Percentiles rank a stretch among this genome's conserved stretches.
Evolutionary conservation across 2,888 invertebrate genomes (phyloP).

Genomic region (Chrysomela aeneicollis): DNA sequence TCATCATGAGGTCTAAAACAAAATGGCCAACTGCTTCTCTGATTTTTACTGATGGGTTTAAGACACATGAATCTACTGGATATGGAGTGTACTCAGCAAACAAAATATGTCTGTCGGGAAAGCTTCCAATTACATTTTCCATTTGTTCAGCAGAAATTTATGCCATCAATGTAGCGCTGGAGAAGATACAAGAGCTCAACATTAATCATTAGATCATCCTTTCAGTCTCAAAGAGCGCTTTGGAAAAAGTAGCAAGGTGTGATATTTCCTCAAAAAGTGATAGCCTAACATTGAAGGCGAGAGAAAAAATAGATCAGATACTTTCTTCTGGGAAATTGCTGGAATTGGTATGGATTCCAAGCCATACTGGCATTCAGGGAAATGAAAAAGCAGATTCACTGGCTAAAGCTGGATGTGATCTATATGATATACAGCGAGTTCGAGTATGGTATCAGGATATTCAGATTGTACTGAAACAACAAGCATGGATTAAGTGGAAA

Average conservation of each 20-base stretch:
- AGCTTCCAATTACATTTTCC: not conserved
- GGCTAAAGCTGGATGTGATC: not conserved
- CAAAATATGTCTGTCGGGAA: not conserved
- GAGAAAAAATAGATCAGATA: not conserved
- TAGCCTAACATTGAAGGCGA: not conserved
- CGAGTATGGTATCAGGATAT: not conserved
- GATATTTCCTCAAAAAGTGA: not conserved
- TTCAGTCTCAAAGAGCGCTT: not conserved
- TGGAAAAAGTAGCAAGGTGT: not conserved
- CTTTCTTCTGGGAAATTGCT: not conserved
- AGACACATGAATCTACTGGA: not conserved
- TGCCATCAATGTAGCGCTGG: not conserved
- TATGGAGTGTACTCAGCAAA: not conserved
- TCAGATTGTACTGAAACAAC: not conserved
- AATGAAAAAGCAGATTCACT: not conserved
- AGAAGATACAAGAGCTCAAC: not conserved
- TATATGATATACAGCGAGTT: not conserved
- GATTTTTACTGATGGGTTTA: not conserved
- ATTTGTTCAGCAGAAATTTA: not conserved
- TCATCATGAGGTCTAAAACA: not conserved
- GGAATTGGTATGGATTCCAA: constrained; percentile 5
- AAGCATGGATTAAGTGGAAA: not conserved
- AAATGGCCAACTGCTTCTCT: not conserved
- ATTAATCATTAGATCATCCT: not conserved
- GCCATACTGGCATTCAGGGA: not conserved